These are phyloP conservation scores for Corvus hawaiiensis DNA, from an alignment of 2,113 vertebrate genomes.

Conservation along the genomic window DNA sequence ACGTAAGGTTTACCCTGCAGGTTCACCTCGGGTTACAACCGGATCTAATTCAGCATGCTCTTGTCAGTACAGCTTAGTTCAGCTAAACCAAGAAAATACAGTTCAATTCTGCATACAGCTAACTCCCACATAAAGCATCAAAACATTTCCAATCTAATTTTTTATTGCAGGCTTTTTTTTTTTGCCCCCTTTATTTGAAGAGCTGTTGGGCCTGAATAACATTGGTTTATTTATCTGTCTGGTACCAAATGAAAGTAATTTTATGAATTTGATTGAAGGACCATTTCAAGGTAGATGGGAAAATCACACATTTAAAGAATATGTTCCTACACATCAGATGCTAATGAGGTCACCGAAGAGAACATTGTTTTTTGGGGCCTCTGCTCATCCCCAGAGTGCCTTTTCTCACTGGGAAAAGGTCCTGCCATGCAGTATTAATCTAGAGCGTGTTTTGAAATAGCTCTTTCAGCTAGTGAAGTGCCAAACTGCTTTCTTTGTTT, in stretches of 20 bases:
- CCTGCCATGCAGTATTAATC: neutral
- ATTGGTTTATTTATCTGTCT: neutral
- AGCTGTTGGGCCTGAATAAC: neutral
- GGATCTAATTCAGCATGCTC: slow-evolving; percentile 53
- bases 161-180: neutral
- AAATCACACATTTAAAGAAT: neutral
- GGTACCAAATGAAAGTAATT: slow-evolving; percentile 9
- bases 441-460: neutral
- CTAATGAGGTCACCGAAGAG: neutral
- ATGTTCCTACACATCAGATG: neutral
- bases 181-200: neutral
- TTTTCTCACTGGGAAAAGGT: neutral
- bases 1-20: slow-evolving; percentile 54
- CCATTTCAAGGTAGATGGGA: neutral
- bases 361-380: neutral
- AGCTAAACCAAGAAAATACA: slow-evolving; percentile 51
- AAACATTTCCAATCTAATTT: slow-evolving; percentile 14
- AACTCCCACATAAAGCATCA: slow-evolving; percentile 37
- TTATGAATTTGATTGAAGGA: neutral
- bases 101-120: slow-evolving; percentile 34
- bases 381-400: neutral
- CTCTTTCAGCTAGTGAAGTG: neutral
- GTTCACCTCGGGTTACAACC: slow-evolving; percentile 60
- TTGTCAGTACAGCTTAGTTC: slow-evolving; percentile 60
- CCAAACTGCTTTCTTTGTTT: neutral